Percentiles rank a stretch among this genome's conserved stretches.
phyloP scores from a whole-genome alignment of 2,888 invertebrate genomes.

The Hofmannophila pseudospretella region DNA sequence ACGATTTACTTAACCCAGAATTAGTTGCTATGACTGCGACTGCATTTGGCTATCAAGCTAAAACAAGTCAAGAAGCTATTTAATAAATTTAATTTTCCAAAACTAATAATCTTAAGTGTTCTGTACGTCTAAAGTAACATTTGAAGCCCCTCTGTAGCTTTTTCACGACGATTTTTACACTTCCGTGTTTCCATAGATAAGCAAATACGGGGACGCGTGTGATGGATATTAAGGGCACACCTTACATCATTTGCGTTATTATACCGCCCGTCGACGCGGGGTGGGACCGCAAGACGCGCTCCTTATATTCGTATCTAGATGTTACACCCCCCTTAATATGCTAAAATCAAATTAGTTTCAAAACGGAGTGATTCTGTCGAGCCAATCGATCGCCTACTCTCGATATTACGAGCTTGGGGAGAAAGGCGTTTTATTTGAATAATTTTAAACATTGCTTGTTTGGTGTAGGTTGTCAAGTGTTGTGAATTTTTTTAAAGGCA shows the following conservation, averaged over 20 bases:
- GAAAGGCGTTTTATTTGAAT: constrained; percentile 41
- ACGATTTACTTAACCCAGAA: too few species aligned
- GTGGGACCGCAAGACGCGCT: constrained; percentile 62
- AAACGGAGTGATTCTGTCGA: constrained; percentile 68
- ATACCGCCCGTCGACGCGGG: constrained; percentile 33
- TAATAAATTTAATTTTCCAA: background rate
- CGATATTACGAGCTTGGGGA: constrained; percentile 51
- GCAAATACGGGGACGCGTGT: constrained; percentile 75
- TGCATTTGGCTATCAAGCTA: too few species aligned
- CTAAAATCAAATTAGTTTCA: constrained; percentile 78
- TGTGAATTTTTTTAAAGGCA: too few species aligned
- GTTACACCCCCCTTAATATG: constrained; percentile 72
- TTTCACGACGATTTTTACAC: constrained; percentile 74
- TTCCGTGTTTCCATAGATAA: constrained; percentile 76
- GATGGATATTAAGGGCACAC: constrained; percentile 78
- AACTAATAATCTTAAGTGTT: constrained; percentile 68
- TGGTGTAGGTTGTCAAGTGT: too few species aligned
- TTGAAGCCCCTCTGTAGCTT: constrained; percentile 44
- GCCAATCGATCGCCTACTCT: constrained; percentile 62
- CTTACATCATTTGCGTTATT: constrained; percentile 78
- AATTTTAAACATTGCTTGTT: constrained; percentile 31
- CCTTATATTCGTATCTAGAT: constrained; percentile 74
- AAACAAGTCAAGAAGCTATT: too few species aligned
- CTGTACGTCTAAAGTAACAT: constrained; percentile 41
- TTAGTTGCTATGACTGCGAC: too few species aligned